phyloP scores from a whole-genome alignment of 2,113 vertebrate genomes.

The Thamnophis sirtalis region DNA sequence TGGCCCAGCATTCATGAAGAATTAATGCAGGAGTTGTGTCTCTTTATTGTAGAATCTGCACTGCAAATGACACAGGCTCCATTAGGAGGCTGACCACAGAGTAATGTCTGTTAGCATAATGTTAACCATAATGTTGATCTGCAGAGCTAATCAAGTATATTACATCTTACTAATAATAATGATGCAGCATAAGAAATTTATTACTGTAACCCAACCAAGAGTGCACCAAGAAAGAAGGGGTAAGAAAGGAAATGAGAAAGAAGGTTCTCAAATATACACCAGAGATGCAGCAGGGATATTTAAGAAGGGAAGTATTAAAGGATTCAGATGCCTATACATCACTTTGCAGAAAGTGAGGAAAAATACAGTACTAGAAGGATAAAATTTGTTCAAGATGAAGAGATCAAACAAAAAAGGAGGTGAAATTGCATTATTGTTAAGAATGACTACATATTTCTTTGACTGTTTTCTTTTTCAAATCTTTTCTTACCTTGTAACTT shows the following conservation, averaged over 20 bases:
- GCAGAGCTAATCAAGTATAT: background rate
- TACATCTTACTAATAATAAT: background rate
- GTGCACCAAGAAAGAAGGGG: background rate
- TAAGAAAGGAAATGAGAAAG: background rate
- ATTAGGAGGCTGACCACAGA: conserved; percentile 56
- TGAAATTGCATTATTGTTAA: background rate
- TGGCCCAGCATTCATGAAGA: conserved; percentile 70
- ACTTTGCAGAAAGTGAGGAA: background rate
- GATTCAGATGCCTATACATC: background rate
- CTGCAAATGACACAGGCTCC: conserved; percentile 69
- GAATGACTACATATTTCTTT: background rate
- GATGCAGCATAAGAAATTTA: background rate
- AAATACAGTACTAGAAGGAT: background rate
- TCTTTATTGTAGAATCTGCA: conserved; percentile 58
- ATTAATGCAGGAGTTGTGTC: conserved; percentile 58
- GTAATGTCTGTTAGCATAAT: conserved; percentile 48
- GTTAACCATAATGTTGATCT: conserved; percentile 60
- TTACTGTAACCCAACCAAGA: background rate
- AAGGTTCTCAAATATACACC: background rate
- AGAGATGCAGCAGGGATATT: background rate
- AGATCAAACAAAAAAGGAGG: background rate
- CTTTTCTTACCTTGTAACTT: background rate
- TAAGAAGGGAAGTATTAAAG: background rate
- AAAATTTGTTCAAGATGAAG: background rate
- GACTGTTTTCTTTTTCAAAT: background rate